Percentiles rank a stretch among this genome's conserved stretches.
Evolutionary conservation across 1,140 invertebrate genomes (phyloP).

Genomic region (Magallana ariakensis): DNA sequence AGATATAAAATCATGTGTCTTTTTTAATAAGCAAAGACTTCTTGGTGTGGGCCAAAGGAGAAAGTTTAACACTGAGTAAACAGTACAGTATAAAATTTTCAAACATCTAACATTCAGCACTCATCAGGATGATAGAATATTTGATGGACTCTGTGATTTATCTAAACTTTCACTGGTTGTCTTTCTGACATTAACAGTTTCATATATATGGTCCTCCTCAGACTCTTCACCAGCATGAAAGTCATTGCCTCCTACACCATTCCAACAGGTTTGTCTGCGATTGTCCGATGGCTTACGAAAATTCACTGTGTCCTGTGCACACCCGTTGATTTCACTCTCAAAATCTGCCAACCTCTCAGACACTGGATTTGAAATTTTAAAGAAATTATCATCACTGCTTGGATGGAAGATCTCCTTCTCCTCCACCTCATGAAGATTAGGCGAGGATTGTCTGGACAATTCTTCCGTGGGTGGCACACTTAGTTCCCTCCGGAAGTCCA

Average conservation of each 20-base stretch:
- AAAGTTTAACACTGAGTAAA: no score
- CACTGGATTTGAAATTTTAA: constrained; percentile 56
- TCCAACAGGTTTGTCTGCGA: not conserved
- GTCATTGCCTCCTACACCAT: not conserved
- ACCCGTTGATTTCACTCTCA: constrained; percentile 17
- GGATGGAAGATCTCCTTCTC: constrained; percentile 59
- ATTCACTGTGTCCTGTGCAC: not conserved
- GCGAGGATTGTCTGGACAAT: not conserved
- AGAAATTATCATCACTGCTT: constrained; percentile 57
- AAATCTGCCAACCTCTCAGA: constrained; percentile 52
- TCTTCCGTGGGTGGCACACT: not conserved
- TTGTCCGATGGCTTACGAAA: not conserved
- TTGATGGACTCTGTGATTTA: constrained; percentile 6
- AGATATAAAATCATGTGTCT: no score
- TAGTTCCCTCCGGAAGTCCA: not conserved
- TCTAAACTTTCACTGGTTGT: not conserved
- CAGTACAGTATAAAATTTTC: no score
- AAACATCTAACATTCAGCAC: no score
- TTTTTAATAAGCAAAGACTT: no score
- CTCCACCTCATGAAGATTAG: not conserved
- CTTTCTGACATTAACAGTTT: not conserved
- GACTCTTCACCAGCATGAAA: not conserved
- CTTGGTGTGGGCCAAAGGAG: no score
- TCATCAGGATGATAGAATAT: not conserved
- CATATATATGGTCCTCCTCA: not conserved